Base-by-base conservation (phyloP, 1,140 invertebrate genomes). In the Homalodisca vitripennis region DNA sequence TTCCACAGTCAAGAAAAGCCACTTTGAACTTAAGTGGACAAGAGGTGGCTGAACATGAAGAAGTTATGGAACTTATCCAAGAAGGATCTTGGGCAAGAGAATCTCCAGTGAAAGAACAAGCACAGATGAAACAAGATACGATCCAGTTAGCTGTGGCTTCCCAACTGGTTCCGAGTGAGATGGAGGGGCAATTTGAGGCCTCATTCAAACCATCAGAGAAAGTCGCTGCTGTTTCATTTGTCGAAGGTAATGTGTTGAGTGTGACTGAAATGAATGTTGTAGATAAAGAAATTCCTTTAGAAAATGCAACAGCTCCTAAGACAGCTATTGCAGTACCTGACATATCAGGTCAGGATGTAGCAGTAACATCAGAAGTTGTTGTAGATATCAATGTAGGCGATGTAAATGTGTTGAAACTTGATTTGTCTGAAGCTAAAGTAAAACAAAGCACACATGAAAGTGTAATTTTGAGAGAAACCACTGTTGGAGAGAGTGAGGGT, bases 111-210 rank as follows among this genome's bases (percentile, higher is more conserved):
- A 71, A 73, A 70, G 76, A 73, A 51, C 51, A 71, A 62, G 80
- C 80, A 24, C 62, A 51, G 20, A 46, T 73, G 71, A 74, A 77
- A 64, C 76, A 76, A 32, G 62, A 80, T 34, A 77, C 80, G 24
- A 81, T 83, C 26, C 84, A 87, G 76, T 80, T 63, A 41, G 73
- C 87, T 22, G 77, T 84, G 63, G 78, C 81, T 65, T 79, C 78
- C 10, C 80, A 85, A 77, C 77, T 79, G 1, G 83, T 85, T 73
- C 80, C 80, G 46, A 84, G 85, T 75, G 78, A 83, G 31, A 71
- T 74, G 27, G 79, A 79, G 68, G 63, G 70, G 24, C 31, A 57
- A 1, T 70, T 72, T 34, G 31, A 31, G n/a, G 3, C 53, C 14
- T 65, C 64, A 2, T 20, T 70, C 2, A 71, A 74, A 65, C 74